Evolutionary conservation across 2,888 invertebrate genomes (phyloP).

Genomic region (Pristionchus arcanus): DNA sequence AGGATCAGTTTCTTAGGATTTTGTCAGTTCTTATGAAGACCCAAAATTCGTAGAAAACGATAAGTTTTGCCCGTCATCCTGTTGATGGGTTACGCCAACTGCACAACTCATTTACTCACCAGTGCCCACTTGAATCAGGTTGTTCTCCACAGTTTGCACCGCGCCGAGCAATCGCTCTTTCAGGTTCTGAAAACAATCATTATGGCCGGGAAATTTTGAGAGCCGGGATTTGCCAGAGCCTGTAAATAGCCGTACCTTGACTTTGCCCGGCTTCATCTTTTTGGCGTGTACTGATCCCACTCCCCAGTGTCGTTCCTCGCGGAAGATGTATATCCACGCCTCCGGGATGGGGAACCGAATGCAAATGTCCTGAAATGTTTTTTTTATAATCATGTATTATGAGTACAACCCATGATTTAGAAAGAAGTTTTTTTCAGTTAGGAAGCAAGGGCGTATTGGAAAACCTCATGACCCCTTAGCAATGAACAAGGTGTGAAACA

Average conservation of each 20-base stretch:
- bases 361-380: slow-evolving; percentile 86
- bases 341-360: slow-evolving; percentile 96
- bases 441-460: no score
- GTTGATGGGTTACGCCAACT: no score
- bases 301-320: slow-evolving; percentile 92
- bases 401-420: no score
- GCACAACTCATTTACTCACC: slow-evolving; percentile 79
- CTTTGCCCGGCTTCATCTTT: slow-evolving; percentile 83
- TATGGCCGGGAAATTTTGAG: not conserved
- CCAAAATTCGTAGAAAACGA: no score
- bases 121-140: slow-evolving; percentile 95
- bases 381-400: no score
- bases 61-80: no score
- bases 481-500: no score
- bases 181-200: slow-evolving; percentile 71
- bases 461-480: no score
- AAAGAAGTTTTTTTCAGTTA: no score
- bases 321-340: slow-evolving; percentile 98
- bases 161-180: slow-evolving; percentile 84
- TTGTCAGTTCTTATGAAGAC: no score
- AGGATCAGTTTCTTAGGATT: no score
- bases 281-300: slow-evolving; percentile 97
- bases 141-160: slow-evolving; percentile 91
- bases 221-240: not conserved
- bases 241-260: slow-evolving; percentile 80